Conservation (phyloP, 2,113 vertebrate species). For the Phoxinus phoxinus region DNA sequence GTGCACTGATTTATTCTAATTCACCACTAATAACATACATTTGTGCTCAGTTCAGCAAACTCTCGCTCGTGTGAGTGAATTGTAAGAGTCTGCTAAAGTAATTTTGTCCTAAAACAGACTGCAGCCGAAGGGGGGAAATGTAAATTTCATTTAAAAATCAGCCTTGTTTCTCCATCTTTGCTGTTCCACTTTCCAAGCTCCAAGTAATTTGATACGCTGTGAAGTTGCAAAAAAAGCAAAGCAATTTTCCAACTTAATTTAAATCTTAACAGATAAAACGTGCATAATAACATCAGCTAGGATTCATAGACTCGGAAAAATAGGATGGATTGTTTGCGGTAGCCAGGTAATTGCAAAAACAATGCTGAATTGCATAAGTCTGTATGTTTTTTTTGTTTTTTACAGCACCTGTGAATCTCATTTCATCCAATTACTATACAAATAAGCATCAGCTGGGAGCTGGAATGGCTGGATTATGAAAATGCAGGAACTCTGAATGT, state of each 20-base stretch:
- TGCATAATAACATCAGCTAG: not conserved
- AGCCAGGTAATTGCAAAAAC: not conserved
- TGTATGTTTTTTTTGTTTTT: not conserved
- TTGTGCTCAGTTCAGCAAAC: slow-evolving; percentile 1
- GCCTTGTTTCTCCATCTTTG: not conserved
- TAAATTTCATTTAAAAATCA: slow-evolving; percentile 29
- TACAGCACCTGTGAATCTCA: slow-evolving; percentile 15
- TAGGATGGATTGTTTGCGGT: not conserved
- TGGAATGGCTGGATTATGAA: slow-evolving; percentile 3
- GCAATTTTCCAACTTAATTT: not conserved
- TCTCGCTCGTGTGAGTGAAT: not conserved
- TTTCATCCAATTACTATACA: slow-evolving; percentile 11
- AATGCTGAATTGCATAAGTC: not conserved
- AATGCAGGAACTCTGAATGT: slow-evolving; percentile 35
- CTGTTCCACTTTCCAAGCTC: not conserved
- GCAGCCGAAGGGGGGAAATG: not conserved
- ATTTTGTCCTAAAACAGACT: slow-evolving; percentile 4
- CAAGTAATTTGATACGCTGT: slow-evolving; percentile 9
- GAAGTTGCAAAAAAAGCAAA: slow-evolving; percentile 18
- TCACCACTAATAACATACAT: slow-evolving; percentile 15
- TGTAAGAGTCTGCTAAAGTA: slow-evolving; percentile 13
- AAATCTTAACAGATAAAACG: not conserved
- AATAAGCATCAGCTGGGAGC: slow-evolving; percentile 5
- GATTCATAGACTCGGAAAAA: not conserved
- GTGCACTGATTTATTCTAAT: not conserved